Percentiles rank a stretch among this genome's conserved stretches.
These are phyloP conservation scores for Salvator merianae DNA, from an alignment of 2,113 vertebrate genomes.

Conservation along the genomic window DNA sequence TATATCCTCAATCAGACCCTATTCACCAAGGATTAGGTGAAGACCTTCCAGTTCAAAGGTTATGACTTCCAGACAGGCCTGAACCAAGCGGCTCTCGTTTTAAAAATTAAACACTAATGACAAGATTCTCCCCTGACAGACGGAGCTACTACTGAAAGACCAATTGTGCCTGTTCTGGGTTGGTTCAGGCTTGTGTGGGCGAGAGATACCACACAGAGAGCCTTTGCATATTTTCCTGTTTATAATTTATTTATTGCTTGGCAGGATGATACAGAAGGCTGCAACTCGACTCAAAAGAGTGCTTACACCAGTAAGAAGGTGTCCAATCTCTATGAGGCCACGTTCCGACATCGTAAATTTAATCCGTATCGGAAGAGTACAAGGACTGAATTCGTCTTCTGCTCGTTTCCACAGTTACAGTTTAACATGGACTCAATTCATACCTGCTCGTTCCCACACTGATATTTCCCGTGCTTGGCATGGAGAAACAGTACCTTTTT, in stretches of 20 bases:
- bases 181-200: background rate
- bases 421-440: too few species aligned
- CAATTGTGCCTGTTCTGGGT: background rate
- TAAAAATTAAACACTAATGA: slow-evolving; percentile 18
- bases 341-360: too few species aligned
- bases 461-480: too few species aligned
- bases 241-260: background rate
- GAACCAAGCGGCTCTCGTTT: background rate
- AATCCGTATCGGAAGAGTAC: too few species aligned
- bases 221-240: background rate
- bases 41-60: slow-evolving; percentile 16
- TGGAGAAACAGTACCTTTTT: too few species aligned
- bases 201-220: background rate
- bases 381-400: too few species aligned
- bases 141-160: background rate
- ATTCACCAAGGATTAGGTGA: slow-evolving; percentile 8
- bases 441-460: too few species aligned
- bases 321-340: too few species aligned
- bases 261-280: background rate
- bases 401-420: too few species aligned
- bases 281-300: background rate
- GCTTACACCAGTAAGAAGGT: background rate
- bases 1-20: background rate
- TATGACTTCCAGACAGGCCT: background rate
- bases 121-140: background rate